Percentiles rank a stretch among this genome's conserved stretches.
phyloP scores from a whole-genome alignment of 1,140 invertebrate genomes.

The Sitobion miscanthi region DNA sequence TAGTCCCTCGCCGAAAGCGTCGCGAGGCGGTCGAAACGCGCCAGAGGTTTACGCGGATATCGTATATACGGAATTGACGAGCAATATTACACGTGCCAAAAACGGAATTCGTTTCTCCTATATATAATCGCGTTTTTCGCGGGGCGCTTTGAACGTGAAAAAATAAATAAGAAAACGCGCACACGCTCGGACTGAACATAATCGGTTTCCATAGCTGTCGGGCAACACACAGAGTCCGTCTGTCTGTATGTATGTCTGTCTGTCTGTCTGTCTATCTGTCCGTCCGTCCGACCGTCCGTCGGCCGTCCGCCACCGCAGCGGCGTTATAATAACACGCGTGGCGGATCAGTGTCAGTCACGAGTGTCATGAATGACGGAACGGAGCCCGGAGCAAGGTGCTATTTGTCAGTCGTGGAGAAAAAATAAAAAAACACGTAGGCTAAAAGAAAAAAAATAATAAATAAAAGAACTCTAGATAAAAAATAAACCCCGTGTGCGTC shows the following conservation, averaged over 20 bases:
- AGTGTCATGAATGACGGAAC: conserved; percentile 52
- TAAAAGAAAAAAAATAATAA: conserved; percentile 19
- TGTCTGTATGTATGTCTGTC: background rate
- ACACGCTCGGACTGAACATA: background rate
- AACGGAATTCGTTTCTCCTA: background rate
- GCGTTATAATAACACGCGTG: conserved; percentile 56
- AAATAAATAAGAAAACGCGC: background rate
- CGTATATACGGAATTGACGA: background rate
- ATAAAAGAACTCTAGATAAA: conserved; percentile 43
- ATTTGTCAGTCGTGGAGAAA: conserved; percentile 51
- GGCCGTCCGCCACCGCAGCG: background rate
- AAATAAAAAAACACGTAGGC: conserved; percentile 30
- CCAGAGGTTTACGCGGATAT: background rate
- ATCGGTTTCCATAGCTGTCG: conserved; percentile 43
- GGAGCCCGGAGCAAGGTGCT: conserved; percentile 50
- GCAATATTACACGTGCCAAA: background rate
- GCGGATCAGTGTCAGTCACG: conserved; percentile 53
- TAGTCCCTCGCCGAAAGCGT: background rate
- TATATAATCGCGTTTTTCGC: background rate
- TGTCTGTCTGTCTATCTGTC: background rate
- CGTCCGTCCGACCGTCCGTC: background rate
- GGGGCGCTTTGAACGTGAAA: background rate
- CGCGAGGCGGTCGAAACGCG: background rate
- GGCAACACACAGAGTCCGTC: background rate
- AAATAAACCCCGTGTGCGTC: conserved; percentile 28